Percentiles rank a stretch among this genome's conserved stretches.
Evolutionary conservation across 2,888 invertebrate genomes (phyloP).

Genomic region (Sinelater perroti): DNA sequence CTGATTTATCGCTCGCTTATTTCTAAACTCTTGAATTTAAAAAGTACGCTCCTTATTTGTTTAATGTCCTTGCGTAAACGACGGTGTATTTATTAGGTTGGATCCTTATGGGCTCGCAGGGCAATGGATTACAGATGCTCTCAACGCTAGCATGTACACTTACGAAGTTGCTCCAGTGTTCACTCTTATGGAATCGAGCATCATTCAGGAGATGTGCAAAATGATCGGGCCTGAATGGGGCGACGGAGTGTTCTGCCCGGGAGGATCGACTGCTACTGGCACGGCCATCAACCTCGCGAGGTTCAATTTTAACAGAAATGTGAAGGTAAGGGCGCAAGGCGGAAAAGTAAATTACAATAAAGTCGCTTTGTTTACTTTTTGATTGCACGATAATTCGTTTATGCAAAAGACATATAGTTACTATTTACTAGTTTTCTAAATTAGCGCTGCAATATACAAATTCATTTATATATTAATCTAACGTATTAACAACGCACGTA

Average conservation of each 20-base stretch:
- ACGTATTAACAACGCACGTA: too few relatives aligned
- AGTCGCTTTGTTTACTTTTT: too few relatives aligned
- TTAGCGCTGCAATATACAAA: too few relatives aligned
- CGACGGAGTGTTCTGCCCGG: conserved; percentile 66
- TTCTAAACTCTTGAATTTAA: too few relatives aligned
- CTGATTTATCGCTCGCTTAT: too few relatives aligned
- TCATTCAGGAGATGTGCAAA: conserved; percentile 61
- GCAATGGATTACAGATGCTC: conserved; percentile 63
- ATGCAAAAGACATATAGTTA: too few relatives aligned
- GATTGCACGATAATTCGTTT: too few relatives aligned
- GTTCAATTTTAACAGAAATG: conserved; percentile 60
- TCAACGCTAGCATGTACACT: conserved; percentile 65
- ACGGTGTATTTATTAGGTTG: conserved; percentile 51
- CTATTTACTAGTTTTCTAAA: too few relatives aligned
- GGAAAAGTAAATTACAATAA: too few relatives aligned
- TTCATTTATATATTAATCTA: too few relatives aligned
- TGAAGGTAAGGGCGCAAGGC: conserved; percentile 62
- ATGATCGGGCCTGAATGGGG: conserved; percentile 61
- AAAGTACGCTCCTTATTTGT: too few relatives aligned
- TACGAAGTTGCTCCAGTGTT: conserved; percentile 68
- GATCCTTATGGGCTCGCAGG: conserved; percentile 65
- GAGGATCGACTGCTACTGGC: conserved; percentile 68
- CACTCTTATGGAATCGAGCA: conserved; percentile 63
- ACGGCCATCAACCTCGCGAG: conserved; percentile 65
- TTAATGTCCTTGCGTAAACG: too few relatives aligned